Conservation (phyloP, 1,140 invertebrate genomes). For the Triops longicaudatus region DNA sequence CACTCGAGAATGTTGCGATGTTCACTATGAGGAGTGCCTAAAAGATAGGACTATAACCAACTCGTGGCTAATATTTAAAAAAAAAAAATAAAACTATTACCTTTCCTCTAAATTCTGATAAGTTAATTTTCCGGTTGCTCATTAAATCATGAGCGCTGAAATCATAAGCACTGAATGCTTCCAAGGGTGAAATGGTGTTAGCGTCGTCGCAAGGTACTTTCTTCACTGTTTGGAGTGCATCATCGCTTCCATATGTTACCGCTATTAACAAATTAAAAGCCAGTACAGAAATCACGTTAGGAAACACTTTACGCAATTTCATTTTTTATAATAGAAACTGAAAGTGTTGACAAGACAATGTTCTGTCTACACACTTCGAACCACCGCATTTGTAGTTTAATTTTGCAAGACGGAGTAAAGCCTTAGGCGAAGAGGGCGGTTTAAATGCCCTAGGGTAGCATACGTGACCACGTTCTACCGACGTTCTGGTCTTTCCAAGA, state of each 20-base stretch:
- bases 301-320: too few relatives aligned
- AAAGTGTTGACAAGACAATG: too few relatives aligned
- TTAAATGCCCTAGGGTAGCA: too few relatives aligned
- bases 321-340: too few relatives aligned
- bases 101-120: slow-evolving; percentile 37
- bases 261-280: too few relatives aligned
- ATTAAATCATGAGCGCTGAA: slow-evolving; percentile 32
- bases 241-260: not conserved
- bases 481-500: not conserved
- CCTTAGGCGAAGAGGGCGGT: too few relatives aligned
- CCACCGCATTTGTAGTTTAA: too few relatives aligned
- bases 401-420: too few relatives aligned
- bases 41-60: not conserved
- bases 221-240: not conserved
- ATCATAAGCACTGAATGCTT: slow-evolving; percentile 29
- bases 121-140: slow-evolving; percentile 29
- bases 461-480: not conserved
- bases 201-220: not conserved
- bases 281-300: too few relatives aligned
- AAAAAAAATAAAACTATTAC: slow-evolving; percentile 29
- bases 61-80: not conserved
- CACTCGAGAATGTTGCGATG: slow-evolving; percentile 46
- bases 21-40: slow-evolving; percentile 45
- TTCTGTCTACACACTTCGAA: too few relatives aligned
- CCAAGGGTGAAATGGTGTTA: not conserved